phyloP scores from a whole-genome alignment of 2,113 vertebrate genomes.

The Drymodes brunneopygia region DNA sequence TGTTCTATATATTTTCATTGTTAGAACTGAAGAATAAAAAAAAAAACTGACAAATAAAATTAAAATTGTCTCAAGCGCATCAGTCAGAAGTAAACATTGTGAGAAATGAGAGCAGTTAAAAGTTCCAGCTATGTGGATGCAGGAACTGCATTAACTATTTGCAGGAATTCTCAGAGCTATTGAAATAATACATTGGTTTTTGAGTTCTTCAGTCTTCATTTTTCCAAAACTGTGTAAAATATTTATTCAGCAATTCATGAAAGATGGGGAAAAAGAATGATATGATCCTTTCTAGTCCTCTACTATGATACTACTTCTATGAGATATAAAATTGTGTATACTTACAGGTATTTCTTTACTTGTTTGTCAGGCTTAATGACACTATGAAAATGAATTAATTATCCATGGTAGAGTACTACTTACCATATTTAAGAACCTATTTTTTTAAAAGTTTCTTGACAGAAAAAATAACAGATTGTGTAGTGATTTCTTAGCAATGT shows the following conservation, averaged over 20 bases:
- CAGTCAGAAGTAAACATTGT: background rate
- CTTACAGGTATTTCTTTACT: background rate
- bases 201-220: background rate
- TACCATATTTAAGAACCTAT: background rate
- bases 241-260: background rate
- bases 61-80: background rate
- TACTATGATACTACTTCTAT: background rate
- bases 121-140: slow-evolving; percentile 24
- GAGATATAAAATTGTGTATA: background rate
- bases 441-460: background rate
- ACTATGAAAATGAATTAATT: background rate
- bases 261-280: background rate
- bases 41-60: background rate
- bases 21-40: background rate
- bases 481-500: background rate
- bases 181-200: slow-evolving; percentile 14
- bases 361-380: background rate
- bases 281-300: background rate
- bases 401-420: background rate
- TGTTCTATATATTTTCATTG: background rate
- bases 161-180: slow-evolving; percentile 32
- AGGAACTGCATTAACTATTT: slow-evolving; percentile 61
- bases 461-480: background rate
- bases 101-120: slow-evolving; percentile 25
- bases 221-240: background rate